A percentile compares a stretch with the other conserved stretches of the same genome.
phyloP scores from a whole-genome alignment of 2,797 vertebrate species.

The Anas acuta region DNA sequence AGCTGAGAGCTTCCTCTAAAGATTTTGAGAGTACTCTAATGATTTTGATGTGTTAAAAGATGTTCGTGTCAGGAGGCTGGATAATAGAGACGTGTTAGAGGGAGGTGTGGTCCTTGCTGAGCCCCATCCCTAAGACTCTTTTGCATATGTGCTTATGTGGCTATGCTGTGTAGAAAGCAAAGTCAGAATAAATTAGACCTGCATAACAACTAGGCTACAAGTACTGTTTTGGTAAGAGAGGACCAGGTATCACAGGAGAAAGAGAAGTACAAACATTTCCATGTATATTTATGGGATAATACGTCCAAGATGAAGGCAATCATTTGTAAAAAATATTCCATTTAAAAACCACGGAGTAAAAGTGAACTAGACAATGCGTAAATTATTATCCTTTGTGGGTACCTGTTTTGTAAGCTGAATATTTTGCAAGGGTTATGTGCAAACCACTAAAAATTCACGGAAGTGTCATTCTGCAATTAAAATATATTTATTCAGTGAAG shows the following conservation, averaged over 20 bases:
- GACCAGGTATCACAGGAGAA: background rate
- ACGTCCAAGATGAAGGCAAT: background rate
- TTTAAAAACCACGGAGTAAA: background rate
- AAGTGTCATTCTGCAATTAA: background rate
- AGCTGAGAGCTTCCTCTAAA: background rate
- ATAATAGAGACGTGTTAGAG: background rate
- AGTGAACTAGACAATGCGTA: background rate
- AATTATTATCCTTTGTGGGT: background rate
- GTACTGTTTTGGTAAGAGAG: background rate
- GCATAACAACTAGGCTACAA: background rate
- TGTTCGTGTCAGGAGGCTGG: background rate
- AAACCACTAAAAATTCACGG: background rate
- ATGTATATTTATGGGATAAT: background rate
- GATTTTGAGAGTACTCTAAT: background rate
- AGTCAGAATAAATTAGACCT: background rate
- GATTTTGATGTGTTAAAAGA: background rate
- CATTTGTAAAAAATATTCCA: background rate
- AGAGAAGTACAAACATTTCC: background rate
- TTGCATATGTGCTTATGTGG: background rate
- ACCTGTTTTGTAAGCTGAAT: background rate
- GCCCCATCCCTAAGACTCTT: background rate
- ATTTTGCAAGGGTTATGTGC: slow-evolving; percentile 13
- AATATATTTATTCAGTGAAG: background rate
- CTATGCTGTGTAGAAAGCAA: background rate
- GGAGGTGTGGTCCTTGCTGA: background rate